Evolutionary conservation across 2,888 invertebrate genomes (phyloP).

Genomic region (Geophilus truncorum): DNA sequence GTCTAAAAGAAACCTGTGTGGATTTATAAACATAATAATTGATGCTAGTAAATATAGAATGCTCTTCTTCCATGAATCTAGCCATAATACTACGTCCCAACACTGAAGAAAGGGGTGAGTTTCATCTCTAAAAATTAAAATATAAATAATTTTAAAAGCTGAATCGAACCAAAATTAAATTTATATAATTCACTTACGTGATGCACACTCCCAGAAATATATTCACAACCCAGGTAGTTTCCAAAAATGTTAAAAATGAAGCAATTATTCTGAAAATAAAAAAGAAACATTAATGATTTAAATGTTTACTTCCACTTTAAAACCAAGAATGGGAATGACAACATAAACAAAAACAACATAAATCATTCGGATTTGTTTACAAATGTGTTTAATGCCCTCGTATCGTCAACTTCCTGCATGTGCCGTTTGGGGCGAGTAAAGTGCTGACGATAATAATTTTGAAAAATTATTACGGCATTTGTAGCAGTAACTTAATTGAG

Average conservation of each 20-base stretch:
- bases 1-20: conserved; percentile 45
- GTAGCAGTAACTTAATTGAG: too few relatives aligned
- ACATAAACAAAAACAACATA: too few relatives aligned
- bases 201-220: not conserved
- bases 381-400: too few relatives aligned
- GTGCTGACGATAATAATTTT: too few relatives aligned
- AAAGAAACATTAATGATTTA: too few relatives aligned
- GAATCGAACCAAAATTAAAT: too few relatives aligned
- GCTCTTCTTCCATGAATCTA: conserved; percentile 51
- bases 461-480: too few relatives aligned
- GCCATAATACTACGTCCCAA: conserved; percentile 50
- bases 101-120: conserved; percentile 48
- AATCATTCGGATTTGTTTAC: too few relatives aligned
- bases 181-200: not conserved
- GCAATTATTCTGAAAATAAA: not conserved
- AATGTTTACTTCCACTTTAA: too few relatives aligned
- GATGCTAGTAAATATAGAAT: conserved; percentile 50
- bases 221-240: not conserved
- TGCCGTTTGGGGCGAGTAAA: too few relatives aligned
- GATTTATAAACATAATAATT: conserved; percentile 49
- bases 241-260: not conserved
- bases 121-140: conserved; percentile 47
- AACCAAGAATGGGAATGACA: too few relatives aligned
- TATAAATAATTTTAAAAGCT: not conserved
- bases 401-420: too few relatives aligned